Conservation (phyloP, 23 tunicate genomes). For the Clavelina lepadiformis region DNA sequence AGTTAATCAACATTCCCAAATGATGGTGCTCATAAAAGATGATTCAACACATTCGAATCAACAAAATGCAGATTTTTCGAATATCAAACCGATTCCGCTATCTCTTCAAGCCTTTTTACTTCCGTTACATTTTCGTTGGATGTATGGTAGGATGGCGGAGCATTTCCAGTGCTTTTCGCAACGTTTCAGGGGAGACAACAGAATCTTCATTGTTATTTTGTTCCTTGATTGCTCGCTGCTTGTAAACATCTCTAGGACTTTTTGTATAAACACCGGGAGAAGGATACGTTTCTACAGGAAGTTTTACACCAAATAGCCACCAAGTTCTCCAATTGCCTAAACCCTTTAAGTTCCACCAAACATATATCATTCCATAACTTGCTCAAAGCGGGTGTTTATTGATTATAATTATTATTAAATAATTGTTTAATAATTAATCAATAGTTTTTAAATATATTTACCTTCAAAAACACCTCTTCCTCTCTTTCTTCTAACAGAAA, state of each 20-base stretch:
- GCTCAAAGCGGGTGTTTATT: background rate
- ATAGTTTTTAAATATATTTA: slow-evolving; percentile 1
- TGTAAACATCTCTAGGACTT: background rate
- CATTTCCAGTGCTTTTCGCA: slow-evolving; percentile 5
- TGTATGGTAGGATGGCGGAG: background rate
- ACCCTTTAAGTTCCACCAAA: too few species aligned
- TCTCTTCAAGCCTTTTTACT: slow-evolving; percentile 25
- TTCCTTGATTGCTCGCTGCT: background rate
- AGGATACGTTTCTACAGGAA: too few species aligned
- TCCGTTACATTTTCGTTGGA: background rate
- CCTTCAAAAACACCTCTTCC: slow-evolving; percentile 59
- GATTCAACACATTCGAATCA: slow-evolving; percentile 5
- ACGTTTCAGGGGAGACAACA: background rate
- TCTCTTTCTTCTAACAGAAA: slow-evolving; percentile 59
- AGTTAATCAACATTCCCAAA: too few species aligned
- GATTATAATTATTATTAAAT: background rate
- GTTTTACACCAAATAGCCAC: too few species aligned
- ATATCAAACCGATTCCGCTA: slow-evolving; percentile 30
- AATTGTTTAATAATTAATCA: background rate
- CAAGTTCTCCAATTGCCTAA: too few species aligned
- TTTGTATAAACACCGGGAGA: too few species aligned
- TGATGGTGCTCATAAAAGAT: too few species aligned
- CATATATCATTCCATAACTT: too few species aligned
- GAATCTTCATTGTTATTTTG: background rate
- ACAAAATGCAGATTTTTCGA: slow-evolving; percentile 15